These are phyloP conservation scores for Pangasius krempfi DNA, from an alignment of 2,797 vertebrate species.

Conservation along the genomic window DNA sequence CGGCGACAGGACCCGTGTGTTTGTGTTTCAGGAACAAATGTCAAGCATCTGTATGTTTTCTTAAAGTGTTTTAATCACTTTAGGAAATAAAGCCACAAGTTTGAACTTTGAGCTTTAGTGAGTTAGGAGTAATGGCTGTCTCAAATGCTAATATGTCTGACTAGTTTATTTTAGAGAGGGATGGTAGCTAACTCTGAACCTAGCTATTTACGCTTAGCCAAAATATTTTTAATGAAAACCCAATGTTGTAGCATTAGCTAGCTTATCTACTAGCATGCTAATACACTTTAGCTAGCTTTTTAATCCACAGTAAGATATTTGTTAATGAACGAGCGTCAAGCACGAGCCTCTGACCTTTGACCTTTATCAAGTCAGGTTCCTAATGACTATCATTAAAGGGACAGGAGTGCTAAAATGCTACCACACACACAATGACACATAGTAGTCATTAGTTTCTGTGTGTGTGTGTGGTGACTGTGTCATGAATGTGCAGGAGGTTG, in stretches of 20 bases:
- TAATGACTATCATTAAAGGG: neutral
- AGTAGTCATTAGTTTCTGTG: neutral
- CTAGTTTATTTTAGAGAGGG: neutral
- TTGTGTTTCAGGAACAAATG: conserved; percentile 37
- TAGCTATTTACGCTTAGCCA: neutral
- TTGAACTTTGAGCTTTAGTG: neutral
- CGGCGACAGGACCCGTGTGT: conserved; percentile 10
- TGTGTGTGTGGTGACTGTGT: neutral
- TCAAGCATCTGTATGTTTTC: conserved; percentile 25
- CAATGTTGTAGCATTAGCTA: neutral
- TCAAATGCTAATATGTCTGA: neutral
- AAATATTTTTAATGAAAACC: neutral
- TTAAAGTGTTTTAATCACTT: conserved; percentile 33
- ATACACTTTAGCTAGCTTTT: neutral
- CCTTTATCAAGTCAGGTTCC: conserved; percentile 46
- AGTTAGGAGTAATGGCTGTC: neutral
- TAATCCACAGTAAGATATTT: neutral
- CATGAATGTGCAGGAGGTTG: neutral
- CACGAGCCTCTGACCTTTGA: conserved; percentile 21
- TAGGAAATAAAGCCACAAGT: neutral
- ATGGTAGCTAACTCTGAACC: neutral
- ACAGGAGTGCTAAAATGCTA: neutral
- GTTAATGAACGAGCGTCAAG: neutral
- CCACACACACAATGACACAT: too few species aligned
- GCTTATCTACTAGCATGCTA: neutral